Evolutionary conservation across 2,888 invertebrate species (phyloP), one percentile per base, ranked within the genome.

Genomic region (Cephus spinipes): DNA sequence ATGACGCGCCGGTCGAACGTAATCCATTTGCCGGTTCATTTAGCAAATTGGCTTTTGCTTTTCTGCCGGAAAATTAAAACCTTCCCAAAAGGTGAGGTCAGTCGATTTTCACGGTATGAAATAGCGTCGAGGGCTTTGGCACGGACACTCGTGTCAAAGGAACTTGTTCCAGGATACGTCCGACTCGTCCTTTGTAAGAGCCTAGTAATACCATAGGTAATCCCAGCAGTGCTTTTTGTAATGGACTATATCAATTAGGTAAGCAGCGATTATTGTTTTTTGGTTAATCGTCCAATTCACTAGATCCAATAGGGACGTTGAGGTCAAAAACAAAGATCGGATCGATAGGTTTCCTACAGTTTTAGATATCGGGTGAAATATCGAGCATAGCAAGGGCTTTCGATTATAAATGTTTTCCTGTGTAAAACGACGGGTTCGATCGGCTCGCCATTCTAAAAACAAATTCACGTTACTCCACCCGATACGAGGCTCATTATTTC

Each of bases 401-500:
- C 15, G 23, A 9, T 55, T 55, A 15, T 55, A 23, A 23, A 55
- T 4, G 9, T 2, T 55, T 55, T 23, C 23, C 40, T 15, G 15
- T 40, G 15, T 15, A 40, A 15, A 40, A 15, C 40, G 15, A 40
- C 6, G 40, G 15, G 15, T 15, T 15, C 40, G 40, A 40, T 40
- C 6, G 40, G 15, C 15, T 15, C 40, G 15, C 15, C 4, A 40
- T 55, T 55, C 23, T 23, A 55, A 55, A 55, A 55, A 55, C 40
- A 55, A 55, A 55, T 55, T 55, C 40, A 55, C 23, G 9, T 55
- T 55, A 55, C 9, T 23, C 40, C 23, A 6, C 40, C 23, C 23
- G 40, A 55, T 55, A 34, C 76, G 73, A 68, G 77, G 33, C 73
- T 73, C 79, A 76, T 79, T 79, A 78, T 78, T 79, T 75, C 69